Percentiles rank a stretch among this genome's conserved stretches.
Evolutionary conservation across 2,888 invertebrate genomes (phyloP).

Genomic region (Digitonthophagus gazella): DNA sequence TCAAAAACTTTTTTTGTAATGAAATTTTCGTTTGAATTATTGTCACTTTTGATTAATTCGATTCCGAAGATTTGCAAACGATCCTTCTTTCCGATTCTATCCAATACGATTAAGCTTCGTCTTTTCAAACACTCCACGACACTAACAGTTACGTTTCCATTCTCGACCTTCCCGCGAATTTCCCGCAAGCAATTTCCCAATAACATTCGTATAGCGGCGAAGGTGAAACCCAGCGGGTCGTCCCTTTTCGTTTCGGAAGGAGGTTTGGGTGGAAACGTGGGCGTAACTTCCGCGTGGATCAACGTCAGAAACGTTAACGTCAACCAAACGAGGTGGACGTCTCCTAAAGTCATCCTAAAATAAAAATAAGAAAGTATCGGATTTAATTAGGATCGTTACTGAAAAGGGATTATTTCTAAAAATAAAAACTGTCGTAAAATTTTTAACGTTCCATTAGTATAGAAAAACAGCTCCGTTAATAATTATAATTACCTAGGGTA

Average conservation of each 20-base stretch:
- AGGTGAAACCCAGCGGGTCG: conserved; percentile 17
- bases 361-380: neutral
- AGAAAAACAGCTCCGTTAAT: neutral
- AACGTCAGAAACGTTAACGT: neutral
- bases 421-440: too few relatives aligned
- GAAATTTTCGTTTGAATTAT: too few relatives aligned
- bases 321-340: neutral
- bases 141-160: neutral
- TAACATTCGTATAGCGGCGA: conserved; percentile 13
- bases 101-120: conserved; percentile 59
- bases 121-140: conserved; percentile 53
- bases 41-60: conserved; percentile 61
- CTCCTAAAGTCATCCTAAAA: conserved; percentile 10
- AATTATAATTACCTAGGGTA: neutral
- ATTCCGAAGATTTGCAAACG: conserved; percentile 65
- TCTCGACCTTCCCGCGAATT: neutral
- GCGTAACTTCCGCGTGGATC: conserved; percentile 16
- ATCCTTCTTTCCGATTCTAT: conserved; percentile 60
- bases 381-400: neutral
- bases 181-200: conserved; percentile 20
- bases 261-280: conserved; percentile 3
- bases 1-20: too few relatives aligned
- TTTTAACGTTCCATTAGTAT: neutral
- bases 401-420: too few relatives aligned
- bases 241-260: conserved; percentile 1